These are phyloP conservation scores for Polyodon spathula DNA, from an alignment of 2,113 vertebrate genomes.

Conservation along the genomic window DNA sequence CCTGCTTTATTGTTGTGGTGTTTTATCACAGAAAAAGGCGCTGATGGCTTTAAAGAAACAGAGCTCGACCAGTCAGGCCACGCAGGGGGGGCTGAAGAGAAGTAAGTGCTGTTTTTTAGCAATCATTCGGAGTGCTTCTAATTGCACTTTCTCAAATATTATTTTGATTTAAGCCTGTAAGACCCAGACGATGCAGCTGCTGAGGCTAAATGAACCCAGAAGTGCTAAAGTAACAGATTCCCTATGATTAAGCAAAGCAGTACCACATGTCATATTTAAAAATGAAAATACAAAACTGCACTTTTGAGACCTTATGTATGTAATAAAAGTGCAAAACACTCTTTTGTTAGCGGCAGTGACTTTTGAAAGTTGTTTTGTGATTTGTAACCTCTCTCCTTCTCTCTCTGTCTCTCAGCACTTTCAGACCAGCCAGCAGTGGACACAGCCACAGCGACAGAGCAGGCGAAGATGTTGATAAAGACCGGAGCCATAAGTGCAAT, in stretches of 20 bases:
- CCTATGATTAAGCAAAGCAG: too few species aligned
- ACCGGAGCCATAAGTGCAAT: constrained; percentile 86
- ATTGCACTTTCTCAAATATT: too few species aligned
- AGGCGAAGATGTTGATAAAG: constrained; percentile 88
- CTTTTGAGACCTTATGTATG: too few species aligned
- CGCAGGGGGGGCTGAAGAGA: constrained; percentile 77
- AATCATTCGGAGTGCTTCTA: too few species aligned
- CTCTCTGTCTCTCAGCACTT: constrained; percentile 46
- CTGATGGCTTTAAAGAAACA: constrained; percentile 82
- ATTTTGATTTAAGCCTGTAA: too few species aligned
- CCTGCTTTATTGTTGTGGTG: not conserved
- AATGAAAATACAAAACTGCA: too few species aligned
- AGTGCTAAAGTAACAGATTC: too few species aligned
- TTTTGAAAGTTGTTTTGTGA: too few species aligned
- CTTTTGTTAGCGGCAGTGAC: not conserved
- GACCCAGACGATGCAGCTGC: too few species aligned
- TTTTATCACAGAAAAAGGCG: constrained; percentile 72
- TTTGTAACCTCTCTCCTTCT: not conserved
- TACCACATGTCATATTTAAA: too few species aligned
- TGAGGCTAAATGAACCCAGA: too few species aligned
- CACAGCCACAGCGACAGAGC: constrained; percentile 80
- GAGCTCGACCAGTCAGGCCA: constrained; percentile 71
- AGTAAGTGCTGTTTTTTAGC: constrained; percentile 58
- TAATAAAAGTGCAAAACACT: too few species aligned
- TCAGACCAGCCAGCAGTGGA: constrained; percentile 84